Evolutionary conservation across 2,888 invertebrate genomes (phyloP), one percentile per base, ranked within the genome.

Genomic region (Oasisia sp.): DNA sequence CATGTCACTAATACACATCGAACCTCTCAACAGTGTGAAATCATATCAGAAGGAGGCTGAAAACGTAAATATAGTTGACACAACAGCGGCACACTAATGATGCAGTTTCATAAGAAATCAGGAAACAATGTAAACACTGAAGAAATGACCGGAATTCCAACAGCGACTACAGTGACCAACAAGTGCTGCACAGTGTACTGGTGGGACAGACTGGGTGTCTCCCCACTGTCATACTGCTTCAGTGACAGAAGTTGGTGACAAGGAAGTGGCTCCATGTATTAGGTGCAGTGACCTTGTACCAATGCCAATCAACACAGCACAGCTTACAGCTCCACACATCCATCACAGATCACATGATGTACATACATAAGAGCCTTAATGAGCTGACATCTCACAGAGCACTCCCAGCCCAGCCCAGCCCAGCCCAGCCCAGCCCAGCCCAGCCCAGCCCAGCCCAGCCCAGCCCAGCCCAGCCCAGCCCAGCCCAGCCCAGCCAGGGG

Each of bases 301-400:
- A 7, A 7, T 27, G 5, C 7, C 74, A 27, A 27, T 74, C 74
- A 27, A 74, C 74, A 74, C 3, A 27, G 74, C 74, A 27, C 74
- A 7, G 74, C 27, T 74, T 5, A 27, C 74, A 74, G 74, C 74
- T 27, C 58, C 19, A 19, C 27, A 74, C 74, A 74, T 74, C 74
- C 74, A 74, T 74, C 74, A 89, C 14, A 74, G 74, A 74, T n/a
- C 7, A 74, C 74, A 74, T 7, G 27, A 27, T 27, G 74, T 7
- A 74, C 7, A 8, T 27, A 74, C 19, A 44, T 91, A 50, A 92
- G 74, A 92, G 50, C 91, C 89, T 91, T 32, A 32, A 45, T 91
- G 38, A 50, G 50, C 50, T 50, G 50, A 9, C 27, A 74, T 19
- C 74, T 74, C 74, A 58, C 9, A 27, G 19, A 0, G 19, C 27